These are phyloP conservation scores for Hesperia comma DNA, from an alignment of 2,888 invertebrate genomes.

Conservation along the genomic window DNA sequence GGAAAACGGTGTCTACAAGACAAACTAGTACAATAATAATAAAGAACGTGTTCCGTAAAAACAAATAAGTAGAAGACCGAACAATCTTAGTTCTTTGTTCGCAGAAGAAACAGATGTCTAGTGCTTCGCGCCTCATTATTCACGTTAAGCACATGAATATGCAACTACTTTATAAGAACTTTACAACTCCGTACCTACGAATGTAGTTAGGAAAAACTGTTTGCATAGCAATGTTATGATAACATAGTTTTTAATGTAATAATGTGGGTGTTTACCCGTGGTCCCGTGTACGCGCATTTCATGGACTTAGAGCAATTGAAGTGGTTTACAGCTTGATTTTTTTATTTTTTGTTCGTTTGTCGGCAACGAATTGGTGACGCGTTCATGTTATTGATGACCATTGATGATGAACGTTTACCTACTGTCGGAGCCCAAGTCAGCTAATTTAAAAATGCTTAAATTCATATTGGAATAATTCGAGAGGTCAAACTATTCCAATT, in stretches of 20 bases:
- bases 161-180: constrained; percentile 19
- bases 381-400: too few relatives aligned
- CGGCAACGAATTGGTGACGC: too few relatives aligned
- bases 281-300: not conserved
- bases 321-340: too few relatives aligned
- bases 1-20: not conserved
- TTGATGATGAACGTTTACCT: too few relatives aligned
- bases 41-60: not conserved
- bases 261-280: too few relatives aligned
- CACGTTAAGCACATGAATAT: constrained; percentile 16
- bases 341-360: too few relatives aligned
- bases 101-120: constrained; percentile 15
- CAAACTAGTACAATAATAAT: not conserved
- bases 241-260: not conserved
- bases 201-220: constrained; percentile 16
- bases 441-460: too few relatives aligned
- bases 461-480: too few relatives aligned
- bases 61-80: not conserved
- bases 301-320: not conserved
- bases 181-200: constrained; percentile 22
- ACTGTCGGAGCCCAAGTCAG: too few relatives aligned
- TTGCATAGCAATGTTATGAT: not conserved
- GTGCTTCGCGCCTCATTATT: constrained; percentile 14
- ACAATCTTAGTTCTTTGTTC: constrained; percentile 9
- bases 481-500: too few relatives aligned